Evolutionary conservation across 2,113 vertebrate genomes (phyloP).

Genomic region (Carassius gibelio): DNA sequence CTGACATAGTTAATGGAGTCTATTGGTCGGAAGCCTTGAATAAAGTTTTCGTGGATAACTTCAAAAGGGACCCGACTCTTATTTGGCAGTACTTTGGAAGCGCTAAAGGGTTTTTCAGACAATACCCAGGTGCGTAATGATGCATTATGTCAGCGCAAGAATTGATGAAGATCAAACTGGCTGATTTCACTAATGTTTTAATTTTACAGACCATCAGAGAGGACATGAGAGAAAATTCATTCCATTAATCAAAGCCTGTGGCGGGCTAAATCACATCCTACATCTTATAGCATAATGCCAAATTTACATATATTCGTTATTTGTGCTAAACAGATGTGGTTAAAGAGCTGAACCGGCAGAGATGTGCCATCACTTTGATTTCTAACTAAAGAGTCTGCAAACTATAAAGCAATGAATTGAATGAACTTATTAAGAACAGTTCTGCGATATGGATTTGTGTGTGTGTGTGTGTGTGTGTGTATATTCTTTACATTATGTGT

Average conservation of each 20-base stretch:
- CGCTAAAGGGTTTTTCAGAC: conserved; percentile 97
- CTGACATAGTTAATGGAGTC: conserved; percentile 95
- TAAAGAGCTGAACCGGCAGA: neutral
- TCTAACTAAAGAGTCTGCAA: conserved; percentile 8
- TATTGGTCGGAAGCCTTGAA: conserved; percentile 98
- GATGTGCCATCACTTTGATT: neutral
- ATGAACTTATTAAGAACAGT: neutral
- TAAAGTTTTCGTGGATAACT: conserved; percentile 98
- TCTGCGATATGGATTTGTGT: neutral
- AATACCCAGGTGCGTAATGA: conserved; percentile 89
- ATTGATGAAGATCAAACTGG: conserved; percentile 54
- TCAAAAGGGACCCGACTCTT: conserved; percentile 92
- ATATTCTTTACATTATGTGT: neutral
- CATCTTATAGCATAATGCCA: neutral
- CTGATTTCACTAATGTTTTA: conserved; percentile 77
- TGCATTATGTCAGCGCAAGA: conserved; percentile 53
- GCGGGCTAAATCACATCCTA: neutral
- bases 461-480: no score
- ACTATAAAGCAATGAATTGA: neutral
- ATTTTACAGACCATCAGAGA: conserved; percentile 79
- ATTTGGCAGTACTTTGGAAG: conserved; percentile 99
- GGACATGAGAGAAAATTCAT: conserved; percentile 63
- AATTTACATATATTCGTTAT: conserved; percentile 22
- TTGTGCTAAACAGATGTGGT: conserved; percentile 22
- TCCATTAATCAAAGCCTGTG: conserved; percentile 73